Base-by-base conservation (phyloP, 1,140 invertebrate genomes). In the Popillia japonica region DNA sequence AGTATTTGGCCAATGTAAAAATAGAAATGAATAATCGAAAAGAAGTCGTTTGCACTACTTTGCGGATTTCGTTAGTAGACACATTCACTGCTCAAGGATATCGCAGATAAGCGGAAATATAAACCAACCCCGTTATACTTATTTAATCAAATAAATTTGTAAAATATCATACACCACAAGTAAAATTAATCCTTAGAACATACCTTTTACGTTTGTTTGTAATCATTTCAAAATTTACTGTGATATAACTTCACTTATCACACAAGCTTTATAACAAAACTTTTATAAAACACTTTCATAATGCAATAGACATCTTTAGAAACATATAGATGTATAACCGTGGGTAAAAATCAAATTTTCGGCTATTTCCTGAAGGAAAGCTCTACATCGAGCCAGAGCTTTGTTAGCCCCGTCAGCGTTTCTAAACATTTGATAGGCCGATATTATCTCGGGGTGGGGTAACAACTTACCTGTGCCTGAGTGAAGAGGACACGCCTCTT, bases 401-500 rank as follows among this genome's bases (percentile, higher is more conserved):
- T 41, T 41, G 41, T 74, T 40, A 41, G 72, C 72, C 41, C 17
- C 72, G 41, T 44, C n/a, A 44, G 34, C 72, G 72, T 41, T 74
- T 22, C 40, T 40, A 20, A 3, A 74, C 72, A 41, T 74, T 74
- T 55, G 75, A 76, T 76, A 64, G 78, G 79, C 72, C 59, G 75
- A 61, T 14, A 22, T 17, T 17, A 22, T 3, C 11, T 40, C 59
- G 48, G 74, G 20, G 44, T 41, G 44, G 55, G 48, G 75, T 68
- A 59, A 40, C 48, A 64, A 86, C 88, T 88, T 83, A 93, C 92
- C 91, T 99, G 98, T 75, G 96, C 95, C 89, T 99, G 98, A 41
- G 97, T 99, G 89, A 99, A 99, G 59, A 99, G 92, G 77, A 99
- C 97, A 82, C 98, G 91, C 81, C 98, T 91, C 88, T 99, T 99